Evolutionary conservation across 2,888 invertebrate genomes (phyloP).

Genomic region (Cantharis nigra): DNA sequence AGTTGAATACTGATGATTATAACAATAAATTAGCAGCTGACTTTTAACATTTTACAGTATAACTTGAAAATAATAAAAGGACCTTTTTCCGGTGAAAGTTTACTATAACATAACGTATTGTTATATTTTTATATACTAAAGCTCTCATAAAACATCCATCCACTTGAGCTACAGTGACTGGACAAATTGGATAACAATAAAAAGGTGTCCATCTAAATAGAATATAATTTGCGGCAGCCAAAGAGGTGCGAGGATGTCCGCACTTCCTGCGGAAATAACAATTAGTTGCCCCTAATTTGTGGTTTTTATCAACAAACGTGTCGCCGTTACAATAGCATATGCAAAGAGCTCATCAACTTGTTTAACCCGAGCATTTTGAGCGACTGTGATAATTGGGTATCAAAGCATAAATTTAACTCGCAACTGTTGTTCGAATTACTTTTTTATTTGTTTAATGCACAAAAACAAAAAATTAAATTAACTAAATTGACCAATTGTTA

Average conservation of each 20-base stretch:
- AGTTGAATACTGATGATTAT: slow-evolving; percentile 1
- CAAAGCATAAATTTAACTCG: slow-evolving; percentile 34
- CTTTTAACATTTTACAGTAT: slow-evolving; percentile 25
- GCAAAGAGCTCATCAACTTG: slow-evolving; percentile 27
- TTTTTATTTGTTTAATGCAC: slow-evolving; percentile 27
- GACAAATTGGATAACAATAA: slow-evolving; percentile 42
- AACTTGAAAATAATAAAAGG: slow-evolving; percentile 28
- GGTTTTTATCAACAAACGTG: slow-evolving; percentile 32
- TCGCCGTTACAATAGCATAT: slow-evolving; percentile 28
- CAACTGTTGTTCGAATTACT: slow-evolving; percentile 22
- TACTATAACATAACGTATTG: slow-evolving; percentile 18
- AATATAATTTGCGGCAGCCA: slow-evolving; percentile 48
- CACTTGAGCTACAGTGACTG: slow-evolving; percentile 41
- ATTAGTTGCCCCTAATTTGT: slow-evolving; percentile 45
- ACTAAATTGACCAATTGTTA: slow-evolving; percentile 31
- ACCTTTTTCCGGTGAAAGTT: slow-evolving; percentile 28
- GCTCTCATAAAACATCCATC: slow-evolving; percentile 9
- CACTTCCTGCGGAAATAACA: slow-evolving; percentile 45
- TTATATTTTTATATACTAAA: not conserved
- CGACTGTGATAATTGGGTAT: slow-evolving; percentile 34
- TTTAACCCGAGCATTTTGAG: slow-evolving; percentile 20
- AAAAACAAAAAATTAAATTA: slow-evolving; percentile 24
- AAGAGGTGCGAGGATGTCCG: slow-evolving; percentile 46
- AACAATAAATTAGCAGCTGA: slow-evolving; percentile 21
- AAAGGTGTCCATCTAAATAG: slow-evolving; percentile 49